Evolutionary conservation across 2,888 invertebrate genomes (phyloP).

Genomic region (Tachina fera): DNA sequence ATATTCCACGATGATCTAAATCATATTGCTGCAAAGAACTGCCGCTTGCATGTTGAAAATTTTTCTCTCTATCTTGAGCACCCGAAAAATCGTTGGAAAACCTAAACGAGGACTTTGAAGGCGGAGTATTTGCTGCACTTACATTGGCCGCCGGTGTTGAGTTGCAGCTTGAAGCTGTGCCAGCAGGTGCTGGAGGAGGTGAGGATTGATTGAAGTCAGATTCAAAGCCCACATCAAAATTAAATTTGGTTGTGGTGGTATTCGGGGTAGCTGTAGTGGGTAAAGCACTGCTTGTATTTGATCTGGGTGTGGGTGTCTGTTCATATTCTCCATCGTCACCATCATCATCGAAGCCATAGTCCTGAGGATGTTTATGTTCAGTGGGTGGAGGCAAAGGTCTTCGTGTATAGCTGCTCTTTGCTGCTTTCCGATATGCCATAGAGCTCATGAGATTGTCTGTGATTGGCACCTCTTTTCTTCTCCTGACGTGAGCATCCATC

Average conservation of each 20-base stretch:
- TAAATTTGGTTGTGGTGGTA: conserved; percentile 77
- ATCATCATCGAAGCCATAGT: conserved; percentile 74
- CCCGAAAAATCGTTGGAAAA: conserved; percentile 87
- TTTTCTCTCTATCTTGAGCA: conserved; percentile 77
- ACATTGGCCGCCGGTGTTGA: conserved; percentile 78
- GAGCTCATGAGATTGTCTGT: conserved; percentile 61
- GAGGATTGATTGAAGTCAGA: conserved; percentile 82
- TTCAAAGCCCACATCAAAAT: conserved; percentile 82
- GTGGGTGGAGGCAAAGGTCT: conserved; percentile 63
- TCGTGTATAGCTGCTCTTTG: conserved; percentile 49
- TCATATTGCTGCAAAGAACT: conserved; percentile 73
- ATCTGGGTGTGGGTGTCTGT: conserved; percentile 80
- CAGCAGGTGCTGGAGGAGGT: conserved; percentile 78
- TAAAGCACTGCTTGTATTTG: conserved; percentile 78
- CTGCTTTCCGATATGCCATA: conserved; percentile 58
- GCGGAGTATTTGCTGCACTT: conserved; percentile 74
- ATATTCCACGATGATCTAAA: conserved; percentile 71
- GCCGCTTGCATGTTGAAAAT: conserved; percentile 58
- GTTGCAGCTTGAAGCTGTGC: conserved; percentile 80
- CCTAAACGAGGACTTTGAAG: conserved; percentile 82
- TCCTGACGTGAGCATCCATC: conserved; percentile 80
- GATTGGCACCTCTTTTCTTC: conserved; percentile 76
- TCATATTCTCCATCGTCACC: conserved; percentile 77
- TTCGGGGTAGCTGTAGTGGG: conserved; percentile 69
- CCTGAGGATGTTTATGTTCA: conserved; percentile 69